phyloP scores from a whole-genome alignment of 2,113 vertebrate species.

The Rattus norvegicus region DNA sequence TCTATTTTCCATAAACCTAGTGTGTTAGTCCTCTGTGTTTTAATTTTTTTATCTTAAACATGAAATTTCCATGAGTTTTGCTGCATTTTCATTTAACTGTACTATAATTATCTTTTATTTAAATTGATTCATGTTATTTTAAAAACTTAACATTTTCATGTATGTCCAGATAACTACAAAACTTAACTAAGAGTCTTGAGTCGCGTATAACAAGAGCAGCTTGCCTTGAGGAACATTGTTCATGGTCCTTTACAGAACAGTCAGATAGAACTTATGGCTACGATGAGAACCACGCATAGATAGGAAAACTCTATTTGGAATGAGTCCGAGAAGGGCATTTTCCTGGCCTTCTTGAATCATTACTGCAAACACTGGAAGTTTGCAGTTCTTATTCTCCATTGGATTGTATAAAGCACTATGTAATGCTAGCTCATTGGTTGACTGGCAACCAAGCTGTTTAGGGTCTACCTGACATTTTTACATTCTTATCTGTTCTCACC shows the following conservation, averaged over 20 bases:
- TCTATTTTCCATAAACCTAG: background rate
- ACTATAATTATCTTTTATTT: background rate
- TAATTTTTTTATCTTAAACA: background rate
- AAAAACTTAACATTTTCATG: background rate
- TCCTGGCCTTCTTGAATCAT: background rate
- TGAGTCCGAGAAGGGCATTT: background rate
- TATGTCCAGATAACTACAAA: slow-evolving; percentile 27
- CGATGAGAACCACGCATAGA: background rate
- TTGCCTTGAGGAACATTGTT: background rate
- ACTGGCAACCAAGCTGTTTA: background rate
- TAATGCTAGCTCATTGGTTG: background rate
- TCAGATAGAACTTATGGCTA: background rate
- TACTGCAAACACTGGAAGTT: background rate
- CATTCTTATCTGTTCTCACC: background rate
- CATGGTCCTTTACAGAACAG: background rate
- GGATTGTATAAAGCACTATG: background rate
- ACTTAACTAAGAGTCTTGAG: background rate
- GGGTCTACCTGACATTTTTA: background rate
- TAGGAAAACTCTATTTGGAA: background rate
- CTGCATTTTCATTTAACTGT: slow-evolving; percentile 32
- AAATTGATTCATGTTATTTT: background rate
- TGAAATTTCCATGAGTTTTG: background rate
- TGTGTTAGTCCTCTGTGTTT: background rate
- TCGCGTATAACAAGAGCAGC: background rate
- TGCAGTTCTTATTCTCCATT: background rate